Conservation (phyloP, 1,140 invertebrate species). For the Periplaneta americana region DNA sequence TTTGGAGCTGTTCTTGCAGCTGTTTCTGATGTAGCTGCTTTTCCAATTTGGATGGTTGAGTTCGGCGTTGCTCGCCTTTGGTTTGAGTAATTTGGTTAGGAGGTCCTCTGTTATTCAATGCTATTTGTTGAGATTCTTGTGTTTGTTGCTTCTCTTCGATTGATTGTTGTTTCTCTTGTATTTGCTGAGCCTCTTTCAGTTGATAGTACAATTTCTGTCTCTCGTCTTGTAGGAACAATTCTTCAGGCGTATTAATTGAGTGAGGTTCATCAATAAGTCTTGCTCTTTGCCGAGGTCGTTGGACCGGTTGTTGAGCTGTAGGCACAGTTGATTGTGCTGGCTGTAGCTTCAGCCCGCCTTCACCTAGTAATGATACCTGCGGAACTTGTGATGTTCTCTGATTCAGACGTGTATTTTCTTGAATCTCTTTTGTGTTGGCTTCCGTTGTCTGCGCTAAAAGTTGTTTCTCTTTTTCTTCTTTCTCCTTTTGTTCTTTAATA, state of each 20-base stretch:
- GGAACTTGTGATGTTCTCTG: conserved; percentile 9
- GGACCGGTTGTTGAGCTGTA: background rate
- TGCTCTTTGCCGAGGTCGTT: conserved; percentile 23
- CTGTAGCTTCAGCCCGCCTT: background rate
- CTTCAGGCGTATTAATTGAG: background rate
- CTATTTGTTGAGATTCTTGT: conserved; percentile 39
- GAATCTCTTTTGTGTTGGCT: background rate
- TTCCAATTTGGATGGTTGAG: background rate
- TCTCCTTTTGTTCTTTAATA: background rate
- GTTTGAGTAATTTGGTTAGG: conserved; percentile 1
- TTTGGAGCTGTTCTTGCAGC: conserved; percentile 16
- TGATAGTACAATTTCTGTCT: conserved; percentile 46
- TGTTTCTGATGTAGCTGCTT: conserved; percentile 14
- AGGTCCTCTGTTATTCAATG: conserved; percentile 27
- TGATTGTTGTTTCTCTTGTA: conserved; percentile 34
- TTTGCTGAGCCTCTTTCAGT: conserved; percentile 41
- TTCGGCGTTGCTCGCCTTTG: background rate
- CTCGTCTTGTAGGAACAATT: conserved; percentile 34
- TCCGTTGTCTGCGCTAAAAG: background rate
- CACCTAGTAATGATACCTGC: background rate
- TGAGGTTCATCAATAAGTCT: conserved; percentile 36
- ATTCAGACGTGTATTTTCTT: conserved; percentile 24
- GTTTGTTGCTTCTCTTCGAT: conserved; percentile 26
- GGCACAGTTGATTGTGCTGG: background rate
- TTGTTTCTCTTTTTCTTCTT: background rate